Evolutionary conservation across 2,888 invertebrate species (phyloP).

Genomic region (Strigamia crassipes): DNA sequence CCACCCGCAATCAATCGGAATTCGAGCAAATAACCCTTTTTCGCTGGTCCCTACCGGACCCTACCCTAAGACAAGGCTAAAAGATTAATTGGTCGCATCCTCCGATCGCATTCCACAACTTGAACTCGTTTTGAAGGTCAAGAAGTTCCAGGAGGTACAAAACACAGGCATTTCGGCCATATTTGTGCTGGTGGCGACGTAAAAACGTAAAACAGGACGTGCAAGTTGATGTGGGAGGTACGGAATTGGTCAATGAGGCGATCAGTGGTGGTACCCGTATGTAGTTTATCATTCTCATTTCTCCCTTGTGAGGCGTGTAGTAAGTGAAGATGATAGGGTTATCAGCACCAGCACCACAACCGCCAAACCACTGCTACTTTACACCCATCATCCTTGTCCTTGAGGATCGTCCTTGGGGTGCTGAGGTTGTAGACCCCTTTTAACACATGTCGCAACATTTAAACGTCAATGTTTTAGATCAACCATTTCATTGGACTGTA

Average conservation of each 20-base stretch:
- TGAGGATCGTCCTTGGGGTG: conserved; percentile 16
- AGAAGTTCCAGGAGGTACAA: conserved; percentile 1
- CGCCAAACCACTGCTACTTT: not conserved
- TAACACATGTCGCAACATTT: not conserved
- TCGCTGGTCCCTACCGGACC: not conserved
- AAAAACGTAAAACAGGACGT: not conserved
- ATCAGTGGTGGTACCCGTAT: not conserved
- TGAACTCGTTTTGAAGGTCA: conserved; percentile 21
- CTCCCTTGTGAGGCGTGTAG: not conserved
- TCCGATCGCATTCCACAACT: conserved; percentile 3
- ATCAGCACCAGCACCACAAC: not conserved
- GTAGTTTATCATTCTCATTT: not conserved
- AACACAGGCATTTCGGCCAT: not conserved
- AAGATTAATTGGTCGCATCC: not conserved
- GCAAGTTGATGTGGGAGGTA: not conserved
- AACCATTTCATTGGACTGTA: not conserved
- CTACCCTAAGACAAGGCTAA: not conserved
- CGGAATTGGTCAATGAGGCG: not conserved
- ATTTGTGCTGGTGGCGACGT: not conserved
- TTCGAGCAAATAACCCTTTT: not conserved
- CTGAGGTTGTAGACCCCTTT: conserved; percentile 2
- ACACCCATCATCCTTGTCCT: conserved; percentile 3
- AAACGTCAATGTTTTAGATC: not conserved
- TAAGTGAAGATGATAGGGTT: conserved; percentile 5
- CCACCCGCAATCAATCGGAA: not conserved